A percentile compares a stretch with the other conserved stretches of the same genome.
These are phyloP conservation scores for Haliclystus octoradiatus DNA, from an alignment of 30 jellyfish, hydroid and myxozoan genomes.

Conservation along the genomic window DNA sequence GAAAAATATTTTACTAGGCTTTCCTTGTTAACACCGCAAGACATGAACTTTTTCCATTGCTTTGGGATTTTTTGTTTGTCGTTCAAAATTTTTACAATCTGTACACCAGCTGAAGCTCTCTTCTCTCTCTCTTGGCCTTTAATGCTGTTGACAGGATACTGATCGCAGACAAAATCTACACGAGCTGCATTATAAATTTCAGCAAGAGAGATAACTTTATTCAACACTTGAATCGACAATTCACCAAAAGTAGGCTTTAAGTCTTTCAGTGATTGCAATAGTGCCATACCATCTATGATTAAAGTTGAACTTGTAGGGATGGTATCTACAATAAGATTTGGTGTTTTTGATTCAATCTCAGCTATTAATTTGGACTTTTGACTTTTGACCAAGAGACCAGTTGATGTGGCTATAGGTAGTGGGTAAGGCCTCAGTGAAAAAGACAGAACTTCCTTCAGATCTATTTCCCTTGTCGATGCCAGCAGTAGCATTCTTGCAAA, in stretches of 20 bases:
- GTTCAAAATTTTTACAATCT: slow-evolving; percentile 5
- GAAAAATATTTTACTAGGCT: background rate
- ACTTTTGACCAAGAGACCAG: too few species aligned
- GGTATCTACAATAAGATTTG: too few species aligned
- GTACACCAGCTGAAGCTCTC: slow-evolving; percentile 24
- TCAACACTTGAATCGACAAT: slow-evolving; percentile 4
- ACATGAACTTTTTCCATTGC: slow-evolving; percentile 20
- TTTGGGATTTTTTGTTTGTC: slow-evolving; percentile 18
- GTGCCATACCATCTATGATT: slow-evolving; percentile 32
- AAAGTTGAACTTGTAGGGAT: too few species aligned
- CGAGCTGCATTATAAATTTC: slow-evolving; percentile 6
- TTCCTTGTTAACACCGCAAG: slow-evolving; percentile 11
- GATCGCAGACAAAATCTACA: slow-evolving; percentile 24
- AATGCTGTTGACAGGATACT: slow-evolving; percentile 15
- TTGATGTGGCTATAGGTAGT: slow-evolving; percentile 12
- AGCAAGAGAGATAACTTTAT: slow-evolving; percentile 3
- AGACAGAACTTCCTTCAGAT: slow-evolving; percentile 27
- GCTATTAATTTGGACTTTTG: too few species aligned
- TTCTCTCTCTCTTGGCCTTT: slow-evolving; percentile 14
- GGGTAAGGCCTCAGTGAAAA: slow-evolving; percentile 16
- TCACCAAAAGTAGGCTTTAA: slow-evolving; percentile 12
- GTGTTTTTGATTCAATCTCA: too few species aligned
- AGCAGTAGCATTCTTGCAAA: slow-evolving; percentile 40
- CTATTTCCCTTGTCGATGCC: too few species aligned
- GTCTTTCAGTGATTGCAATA: slow-evolving; percentile 6